These are phyloP conservation scores for Aphaenogaster ashmeadi DNA, from an alignment of 1,140 invertebrate species.

Conservation along the genomic window DNA sequence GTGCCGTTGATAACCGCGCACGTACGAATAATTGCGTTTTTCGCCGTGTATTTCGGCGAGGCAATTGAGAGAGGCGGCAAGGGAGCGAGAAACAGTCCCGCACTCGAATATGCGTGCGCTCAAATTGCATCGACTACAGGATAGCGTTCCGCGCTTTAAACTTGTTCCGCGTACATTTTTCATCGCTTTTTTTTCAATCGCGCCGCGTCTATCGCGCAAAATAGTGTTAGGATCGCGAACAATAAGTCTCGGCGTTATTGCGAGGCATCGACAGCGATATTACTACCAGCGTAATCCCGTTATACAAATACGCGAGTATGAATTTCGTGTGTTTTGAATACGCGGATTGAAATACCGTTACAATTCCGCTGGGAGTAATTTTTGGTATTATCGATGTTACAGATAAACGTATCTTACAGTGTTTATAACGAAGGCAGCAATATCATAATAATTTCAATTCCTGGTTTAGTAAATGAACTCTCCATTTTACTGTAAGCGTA, in stretches of 20 bases:
- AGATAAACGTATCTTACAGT: slow-evolving; percentile 23
- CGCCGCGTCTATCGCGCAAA: slow-evolving; percentile 50
- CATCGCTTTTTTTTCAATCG: slow-evolving; percentile 63
- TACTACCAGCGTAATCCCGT: slow-evolving; percentile 48
- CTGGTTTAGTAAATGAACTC: neutral
- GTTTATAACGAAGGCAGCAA: neutral
- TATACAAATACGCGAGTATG: slow-evolving; percentile 40
- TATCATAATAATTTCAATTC: slow-evolving; percentile 31
- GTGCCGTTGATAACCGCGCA: slow-evolving; percentile 51
- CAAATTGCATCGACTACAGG: slow-evolving; percentile 62
- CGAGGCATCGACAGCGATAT: slow-evolving; percentile 56
- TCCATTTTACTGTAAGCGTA: neutral
- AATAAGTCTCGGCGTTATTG: slow-evolving; percentile 64
- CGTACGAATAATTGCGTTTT: slow-evolving; percentile 62
- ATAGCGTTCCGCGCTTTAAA: slow-evolving; percentile 60
- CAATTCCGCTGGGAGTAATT: slow-evolving; percentile 27
- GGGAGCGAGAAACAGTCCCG: slow-evolving; percentile 40
- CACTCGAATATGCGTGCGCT: slow-evolving; percentile 54
- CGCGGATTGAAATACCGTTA: slow-evolving; percentile 17
- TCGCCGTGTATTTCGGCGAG: slow-evolving; percentile 59
- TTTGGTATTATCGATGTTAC: slow-evolving; percentile 14
- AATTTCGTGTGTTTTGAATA: slow-evolving; percentile 38
- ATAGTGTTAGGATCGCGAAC: slow-evolving; percentile 60
- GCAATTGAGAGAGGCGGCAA: slow-evolving; percentile 47
- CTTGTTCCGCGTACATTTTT: slow-evolving; percentile 64